Percentiles rank a stretch among this genome's conserved stretches.
Conservation (phyloP, 1,140 invertebrate species). For the Drosophila quadrilineata region DNA sequence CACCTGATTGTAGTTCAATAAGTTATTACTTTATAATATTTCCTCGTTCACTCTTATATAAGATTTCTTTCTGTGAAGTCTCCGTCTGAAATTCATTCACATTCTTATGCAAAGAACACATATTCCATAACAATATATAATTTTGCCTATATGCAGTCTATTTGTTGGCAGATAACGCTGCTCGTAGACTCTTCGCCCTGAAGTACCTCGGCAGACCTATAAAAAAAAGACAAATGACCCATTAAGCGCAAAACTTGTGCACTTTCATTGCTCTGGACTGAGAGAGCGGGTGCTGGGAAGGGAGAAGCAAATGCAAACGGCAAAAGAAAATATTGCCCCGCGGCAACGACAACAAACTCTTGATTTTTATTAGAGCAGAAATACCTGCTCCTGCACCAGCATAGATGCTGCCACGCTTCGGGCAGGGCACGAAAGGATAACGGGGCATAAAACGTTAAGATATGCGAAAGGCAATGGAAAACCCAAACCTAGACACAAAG, state of each 20-base stretch:
- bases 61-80: too few relatives aligned
- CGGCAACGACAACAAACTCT: conserved; percentile 77
- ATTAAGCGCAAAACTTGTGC: conserved; percentile 77
- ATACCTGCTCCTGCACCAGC: conserved; percentile 43
- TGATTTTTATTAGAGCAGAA: conserved; percentile 66
- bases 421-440: conserved; percentile 49
- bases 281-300: neutral
- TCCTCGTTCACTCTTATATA: too few relatives aligned
- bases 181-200: neutral
- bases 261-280: conserved; percentile 71
- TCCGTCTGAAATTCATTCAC: too few relatives aligned
- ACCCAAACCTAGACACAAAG: too few relatives aligned
- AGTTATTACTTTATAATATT: too few relatives aligned
- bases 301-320: conserved; percentile 49
- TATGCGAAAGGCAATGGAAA: too few relatives aligned
- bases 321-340: conserved; percentile 69
- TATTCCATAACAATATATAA: conserved; percentile 24
- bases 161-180: conserved; percentile 24
- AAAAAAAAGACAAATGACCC: conserved; percentile 77
- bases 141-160: conserved; percentile 31
- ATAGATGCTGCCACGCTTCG: conserved; percentile 5
- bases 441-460: conserved; percentile 67
- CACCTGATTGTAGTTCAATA: too few relatives aligned
- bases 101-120: neutral
- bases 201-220: conserved; percentile 20